phyloP scores from a whole-genome alignment of 2,113 vertebrate species.

The Myrmophylax atrothorax region DNA sequence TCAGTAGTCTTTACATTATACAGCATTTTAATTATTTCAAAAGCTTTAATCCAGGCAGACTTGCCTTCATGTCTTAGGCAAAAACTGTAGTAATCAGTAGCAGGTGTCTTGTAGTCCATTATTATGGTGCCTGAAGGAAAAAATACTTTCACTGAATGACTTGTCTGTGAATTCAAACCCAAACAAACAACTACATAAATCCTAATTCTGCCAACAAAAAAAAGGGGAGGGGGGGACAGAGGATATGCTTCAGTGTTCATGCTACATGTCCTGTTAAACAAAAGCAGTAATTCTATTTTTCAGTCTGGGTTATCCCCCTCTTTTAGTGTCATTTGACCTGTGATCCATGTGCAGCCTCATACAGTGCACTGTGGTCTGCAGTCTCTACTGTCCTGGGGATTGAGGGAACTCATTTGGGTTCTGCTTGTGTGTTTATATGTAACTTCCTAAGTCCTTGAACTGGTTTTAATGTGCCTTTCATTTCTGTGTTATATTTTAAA shows the following conservation, averaged over 20 bases:
- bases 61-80: neutral
- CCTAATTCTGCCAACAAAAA: accelerated
- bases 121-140: neutral
- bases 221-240: accelerated
- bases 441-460: neutral
- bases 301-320: neutral
- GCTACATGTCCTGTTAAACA: neutral
- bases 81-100: neutral
- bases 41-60: neutral
- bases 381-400: neutral
- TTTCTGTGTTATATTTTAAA: slow-evolving; percentile 69
- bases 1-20: neutral
- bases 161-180: neutral
- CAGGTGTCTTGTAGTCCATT: neutral
- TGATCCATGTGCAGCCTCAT: neutral
- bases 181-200: neutral
- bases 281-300: neutral
- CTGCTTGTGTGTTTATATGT: neutral
- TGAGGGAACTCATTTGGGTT: neutral
- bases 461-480: neutral
- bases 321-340: neutral
- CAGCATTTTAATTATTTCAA: neutral
- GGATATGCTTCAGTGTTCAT: neutral
- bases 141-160: neutral
- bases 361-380: accelerated